A percentile compares a stretch with the other conserved stretches of the same genome.
Conservation (phyloP, 2,888 invertebrate genomes). For the Limnephilus rhombicus region DNA sequence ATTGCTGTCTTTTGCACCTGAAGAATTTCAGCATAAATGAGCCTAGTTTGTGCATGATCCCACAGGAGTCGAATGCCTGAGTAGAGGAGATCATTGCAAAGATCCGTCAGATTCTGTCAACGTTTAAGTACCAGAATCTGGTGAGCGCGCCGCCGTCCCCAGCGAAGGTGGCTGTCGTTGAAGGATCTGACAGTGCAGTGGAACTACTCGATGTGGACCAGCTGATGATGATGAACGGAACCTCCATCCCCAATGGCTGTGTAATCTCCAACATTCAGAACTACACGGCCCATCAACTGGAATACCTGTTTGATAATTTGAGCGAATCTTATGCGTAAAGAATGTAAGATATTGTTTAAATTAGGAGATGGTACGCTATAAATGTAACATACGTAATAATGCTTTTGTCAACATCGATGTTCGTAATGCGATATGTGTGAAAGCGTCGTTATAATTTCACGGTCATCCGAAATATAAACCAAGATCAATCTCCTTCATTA, state of each 20-base stretch:
- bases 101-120: slow-evolving; percentile 87
- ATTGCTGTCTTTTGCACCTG: slow-evolving; percentile 58
- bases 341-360: slow-evolving; percentile 60
- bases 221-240: slow-evolving; percentile 76
- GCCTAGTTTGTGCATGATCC: slow-evolving; percentile 66
- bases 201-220: slow-evolving; percentile 67
- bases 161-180: slow-evolving; percentile 72
- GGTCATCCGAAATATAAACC: neutral
- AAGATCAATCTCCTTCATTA: slow-evolving; percentile 55
- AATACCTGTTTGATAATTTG: slow-evolving; percentile 81
- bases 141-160: slow-evolving; percentile 74
- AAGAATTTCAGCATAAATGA: slow-evolving; percentile 67
- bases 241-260: slow-evolving; percentile 76
- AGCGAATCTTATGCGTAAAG: slow-evolving; percentile 82
- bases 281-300: slow-evolving; percentile 77
- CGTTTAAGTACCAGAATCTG: slow-evolving; percentile 84
- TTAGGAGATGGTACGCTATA: slow-evolving; percentile 39
- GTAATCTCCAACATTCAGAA: slow-evolving; percentile 76
- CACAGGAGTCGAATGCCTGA: slow-evolving; percentile 93
- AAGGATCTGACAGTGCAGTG: slow-evolving; percentile 60
- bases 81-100: slow-evolving; percentile 92
- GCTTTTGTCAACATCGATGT: slow-evolving; percentile 43
- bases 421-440: slow-evolving; percentile 4
- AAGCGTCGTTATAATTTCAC: slow-evolving; percentile 40
- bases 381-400: slow-evolving; percentile 38